Evolutionary conservation across 2,113 vertebrate genomes (phyloP), one percentile per base, ranked within the genome.

Genomic region (Petaurus breviceps): DNA sequence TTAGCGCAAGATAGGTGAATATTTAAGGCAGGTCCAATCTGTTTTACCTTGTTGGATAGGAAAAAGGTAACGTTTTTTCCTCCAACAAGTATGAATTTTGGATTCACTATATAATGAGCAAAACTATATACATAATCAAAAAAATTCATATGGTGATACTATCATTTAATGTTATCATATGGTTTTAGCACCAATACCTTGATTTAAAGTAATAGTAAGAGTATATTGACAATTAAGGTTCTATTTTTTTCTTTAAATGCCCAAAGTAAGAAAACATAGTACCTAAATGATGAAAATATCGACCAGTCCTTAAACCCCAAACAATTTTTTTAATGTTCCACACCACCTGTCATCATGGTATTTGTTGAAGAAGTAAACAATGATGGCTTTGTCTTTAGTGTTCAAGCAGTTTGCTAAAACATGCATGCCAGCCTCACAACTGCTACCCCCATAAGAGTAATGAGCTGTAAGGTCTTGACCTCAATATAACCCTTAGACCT

Each of bases 131-230:
- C 94, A 93, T 84, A 93, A 93, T 52, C 84, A 53, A 94, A 43
- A 68, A 97, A 95, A 95, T 92, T 92, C 49, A 1, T 93, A 84
- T 43, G 43, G n/a, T n/a, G 14, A 84, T n/a, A 16, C 37, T 84
- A 8, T 43, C n/a, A 84, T 23, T 84, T 43, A 84, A 84, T 84
- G 68, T 19, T 43, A 8, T 61, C 26, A 61, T 84, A 93, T 91
- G 53, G 90, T 94, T 95, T 91, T 25, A 96, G 93, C 47, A 26
- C 53, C 0, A 11, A 5, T 92, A 43, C 46, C 51, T 96, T 94
- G 90, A 94, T 94, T 97, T 95, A 96, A 97, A 93, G 53, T 94
- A 50, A 94, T 77, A 94, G 61, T 89, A 96, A 97, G 92, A 14
- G 93, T 68, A 28, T 93, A 50, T 94, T 93, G 93, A 89, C 84